These are phyloP conservation scores for Artibeus jamaicensis DNA, from an alignment of 2,797 vertebrate genomes.

Conservation along the genomic window DNA sequence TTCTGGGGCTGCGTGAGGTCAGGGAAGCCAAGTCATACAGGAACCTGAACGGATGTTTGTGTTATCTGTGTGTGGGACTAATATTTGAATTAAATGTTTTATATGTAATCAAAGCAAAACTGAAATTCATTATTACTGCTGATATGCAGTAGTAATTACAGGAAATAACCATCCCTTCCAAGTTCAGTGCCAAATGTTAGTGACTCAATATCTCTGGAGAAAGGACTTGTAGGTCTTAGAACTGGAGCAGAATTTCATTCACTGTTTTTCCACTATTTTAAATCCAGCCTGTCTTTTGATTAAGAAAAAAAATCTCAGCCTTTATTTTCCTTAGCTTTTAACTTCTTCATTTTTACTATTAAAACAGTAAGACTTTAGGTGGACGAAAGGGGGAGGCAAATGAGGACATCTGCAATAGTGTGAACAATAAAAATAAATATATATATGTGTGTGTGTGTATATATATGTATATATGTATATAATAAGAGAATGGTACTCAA, in stretches of 20 bases:
- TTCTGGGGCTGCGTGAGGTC: too few species aligned
- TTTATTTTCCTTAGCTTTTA: neutral
- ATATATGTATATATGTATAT: too few species aligned
- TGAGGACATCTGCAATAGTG: too few species aligned
- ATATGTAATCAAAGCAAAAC: slow-evolving; percentile 73
- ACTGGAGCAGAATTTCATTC: neutral
- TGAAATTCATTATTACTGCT: slow-evolving; percentile 61
- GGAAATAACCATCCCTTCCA: slow-evolving; percentile 58
- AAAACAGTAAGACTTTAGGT: neutral
- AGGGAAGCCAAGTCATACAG: neutral
- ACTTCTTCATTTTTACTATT: neutral
- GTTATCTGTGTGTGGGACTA: slow-evolving; percentile 65
- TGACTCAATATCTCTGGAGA: neutral
- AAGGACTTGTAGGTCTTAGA: neutral
- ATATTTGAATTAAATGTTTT: slow-evolving; percentile 70
- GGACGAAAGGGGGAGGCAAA: too few species aligned
- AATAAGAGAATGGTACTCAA: neutral
- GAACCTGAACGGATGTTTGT: slow-evolving; percentile 62
- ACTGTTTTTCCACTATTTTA: neutral
- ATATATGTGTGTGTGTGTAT: too few species aligned
- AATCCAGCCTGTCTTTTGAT: neutral
- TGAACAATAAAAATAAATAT: too few species aligned
- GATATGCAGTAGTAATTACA: slow-evolving; percentile 68
- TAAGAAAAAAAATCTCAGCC: neutral
- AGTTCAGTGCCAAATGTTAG: slow-evolving; percentile 49